phyloP scores from a whole-genome alignment of 1,140 invertebrate species.

The Ylistrum balloti region DNA sequence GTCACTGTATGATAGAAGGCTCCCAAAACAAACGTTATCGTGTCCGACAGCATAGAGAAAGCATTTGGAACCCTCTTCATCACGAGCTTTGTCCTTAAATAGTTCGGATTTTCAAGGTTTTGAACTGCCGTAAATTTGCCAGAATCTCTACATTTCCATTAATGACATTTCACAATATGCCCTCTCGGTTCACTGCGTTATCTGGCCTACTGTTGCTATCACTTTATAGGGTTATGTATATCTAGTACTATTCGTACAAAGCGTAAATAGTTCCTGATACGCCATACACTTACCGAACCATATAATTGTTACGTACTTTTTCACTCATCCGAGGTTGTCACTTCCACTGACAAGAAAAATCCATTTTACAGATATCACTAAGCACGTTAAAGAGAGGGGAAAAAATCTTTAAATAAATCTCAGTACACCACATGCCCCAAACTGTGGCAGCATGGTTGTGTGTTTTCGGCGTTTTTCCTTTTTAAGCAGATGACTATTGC shows the following conservation, averaged over 20 bases:
- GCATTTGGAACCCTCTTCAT: too few species aligned
- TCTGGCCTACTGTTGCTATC: not conserved
- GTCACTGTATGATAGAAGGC: too few species aligned
- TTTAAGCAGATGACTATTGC: conserved; percentile 34
- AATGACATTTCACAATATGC: not conserved
- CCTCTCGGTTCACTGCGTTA: not conserved
- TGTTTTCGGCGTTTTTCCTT: not conserved
- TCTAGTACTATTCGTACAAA: not conserved
- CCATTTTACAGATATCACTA: conserved; percentile 24
- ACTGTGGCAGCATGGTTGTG: conserved; percentile 14
- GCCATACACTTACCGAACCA: conserved; percentile 2
- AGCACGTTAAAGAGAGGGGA: conserved; percentile 4
- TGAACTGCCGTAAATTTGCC: too few species aligned
- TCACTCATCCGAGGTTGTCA: conserved; percentile 29
- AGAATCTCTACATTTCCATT: not conserved
- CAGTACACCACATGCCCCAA: not conserved
- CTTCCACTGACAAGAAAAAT: conserved; percentile 19
- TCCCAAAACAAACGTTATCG: too few species aligned
- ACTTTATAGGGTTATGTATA: conserved; percentile 9
- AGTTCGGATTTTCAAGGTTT: too few species aligned
- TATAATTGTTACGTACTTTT: conserved; percentile 21
- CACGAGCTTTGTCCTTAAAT: too few species aligned
- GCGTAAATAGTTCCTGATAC: not conserved
- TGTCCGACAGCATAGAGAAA: too few species aligned
- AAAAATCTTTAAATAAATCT: not conserved